These are phyloP conservation scores for Plutella xylostella DNA, from an alignment of 2,888 invertebrate genomes.

Conservation along the genomic window DNA sequence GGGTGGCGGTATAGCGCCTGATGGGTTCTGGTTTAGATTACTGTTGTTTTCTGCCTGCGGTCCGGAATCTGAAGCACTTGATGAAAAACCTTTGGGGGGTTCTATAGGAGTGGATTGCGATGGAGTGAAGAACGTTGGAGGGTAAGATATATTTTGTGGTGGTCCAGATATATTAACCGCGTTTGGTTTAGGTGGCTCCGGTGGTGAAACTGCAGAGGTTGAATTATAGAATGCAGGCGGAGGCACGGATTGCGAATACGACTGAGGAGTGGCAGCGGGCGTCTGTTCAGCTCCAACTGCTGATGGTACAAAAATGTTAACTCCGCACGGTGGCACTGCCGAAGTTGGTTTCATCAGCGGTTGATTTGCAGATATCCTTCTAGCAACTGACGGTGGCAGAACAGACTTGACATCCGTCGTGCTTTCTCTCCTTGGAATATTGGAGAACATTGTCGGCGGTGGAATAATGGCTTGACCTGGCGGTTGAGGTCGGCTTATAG, in stretches of 20 bases:
- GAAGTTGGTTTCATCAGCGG: slow-evolving; percentile 37
- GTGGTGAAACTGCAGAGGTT: slow-evolving; percentile 1
- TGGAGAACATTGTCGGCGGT: slow-evolving; percentile 56
- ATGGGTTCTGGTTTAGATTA: too few species aligned
- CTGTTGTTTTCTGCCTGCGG: too few species aligned
- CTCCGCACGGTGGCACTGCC: slow-evolving; percentile 20
- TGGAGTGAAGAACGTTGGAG: neutral
- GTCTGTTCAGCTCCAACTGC: slow-evolving; percentile 16
- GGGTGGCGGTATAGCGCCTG: slow-evolving; percentile 17
- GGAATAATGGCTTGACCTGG: slow-evolving; percentile 34
- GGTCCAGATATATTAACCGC: too few species aligned
- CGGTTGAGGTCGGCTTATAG: neutral
- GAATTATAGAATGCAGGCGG: neutral
- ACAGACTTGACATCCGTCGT: slow-evolving; percentile 33
- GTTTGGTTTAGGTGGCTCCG: neutral
- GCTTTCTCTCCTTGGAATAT: slow-evolving; percentile 27
- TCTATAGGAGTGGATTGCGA: slow-evolving; percentile 7
- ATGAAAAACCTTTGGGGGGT: neutral
- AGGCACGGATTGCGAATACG: neutral
- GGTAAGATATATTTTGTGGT: too few species aligned
- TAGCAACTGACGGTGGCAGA: slow-evolving; percentile 55
- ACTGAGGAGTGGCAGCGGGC: neutral
- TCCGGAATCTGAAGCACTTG: neutral
- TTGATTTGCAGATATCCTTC: slow-evolving; percentile 44
- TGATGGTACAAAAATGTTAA: slow-evolving; percentile 44